Base-by-base conservation (phyloP, 2,797 vertebrate genomes). In the Microcaecilia unicolor region DNA sequence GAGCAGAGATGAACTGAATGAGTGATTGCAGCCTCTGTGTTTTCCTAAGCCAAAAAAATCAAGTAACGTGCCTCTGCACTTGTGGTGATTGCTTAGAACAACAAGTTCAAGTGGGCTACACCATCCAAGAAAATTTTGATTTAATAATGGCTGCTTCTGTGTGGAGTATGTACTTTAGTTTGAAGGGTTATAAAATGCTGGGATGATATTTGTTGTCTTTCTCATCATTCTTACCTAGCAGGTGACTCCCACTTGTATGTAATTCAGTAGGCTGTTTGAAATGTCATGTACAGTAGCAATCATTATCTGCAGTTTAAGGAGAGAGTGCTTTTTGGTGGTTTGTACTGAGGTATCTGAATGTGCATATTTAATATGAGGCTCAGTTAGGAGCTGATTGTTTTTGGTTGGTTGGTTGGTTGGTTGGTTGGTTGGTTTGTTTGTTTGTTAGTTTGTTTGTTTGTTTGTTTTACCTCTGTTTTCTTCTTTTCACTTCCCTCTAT, bases 211-310 rank as follows among this genome's bases (percentile, higher is more conserved):
- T n/a, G 5, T 5, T 6, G 8, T 37, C 28, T 42, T 52, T 29
- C 9, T 17, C 31, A 19, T 31, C n/a, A n/a, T 9, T 23, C 15
- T 41, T 31, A 20, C 25, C 31, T 39, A 49, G 13, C 11, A 7
- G 6, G 35, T 41, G 14, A 22, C 2, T 39, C n/a, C 5, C 27
- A 15, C 12, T 48, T 33, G 21, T 46, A 10, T 12, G 49, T 36
- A 50, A 30, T 38, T 34, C 34, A 32, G 34, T 31, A 14, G 5
- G 14, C 39, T 23, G 19, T 51, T 17, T 42, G 22, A 61, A 48
- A 47, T 30, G 37, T 15, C 16, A 37, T 6, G 33, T 32, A 15
- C 11, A 24, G 5, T 20, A 5, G 5, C 8, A 22, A n/a, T 26
- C n/a, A n/a, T n/a, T n/a, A n/a, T n/a, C n/a, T n/a, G n/a, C n/a